These are phyloP conservation scores for Mionectes macconnelli DNA, from an alignment of 2,113 vertebrate species.

Conservation along the genomic window DNA sequence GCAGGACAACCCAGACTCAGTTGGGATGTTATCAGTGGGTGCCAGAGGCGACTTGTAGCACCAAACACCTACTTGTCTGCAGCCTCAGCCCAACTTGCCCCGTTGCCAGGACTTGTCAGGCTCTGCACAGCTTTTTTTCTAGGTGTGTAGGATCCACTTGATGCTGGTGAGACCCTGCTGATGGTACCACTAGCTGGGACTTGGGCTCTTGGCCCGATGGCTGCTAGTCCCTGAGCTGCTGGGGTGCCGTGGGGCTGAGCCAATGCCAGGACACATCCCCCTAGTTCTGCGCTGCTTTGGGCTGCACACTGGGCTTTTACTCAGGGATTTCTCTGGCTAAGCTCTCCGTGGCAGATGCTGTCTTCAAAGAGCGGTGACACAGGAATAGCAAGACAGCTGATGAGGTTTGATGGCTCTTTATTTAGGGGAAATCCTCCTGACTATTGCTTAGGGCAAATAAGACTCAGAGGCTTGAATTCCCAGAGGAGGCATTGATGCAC, in stretches of 20 bases:
- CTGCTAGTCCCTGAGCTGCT: neutral
- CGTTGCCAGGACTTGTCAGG: neutral
- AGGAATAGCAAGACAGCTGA: constrained; percentile 18
- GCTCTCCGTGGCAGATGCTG: neutral
- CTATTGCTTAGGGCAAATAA: constrained; percentile 27
- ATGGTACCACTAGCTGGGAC: neutral
- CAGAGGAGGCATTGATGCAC: constrained; percentile 1
- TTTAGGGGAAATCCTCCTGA: constrained; percentile 8
- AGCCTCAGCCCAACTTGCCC: neutral
- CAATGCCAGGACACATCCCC: accelerated
- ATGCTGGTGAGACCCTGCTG: neutral
- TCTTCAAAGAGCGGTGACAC: neutral
- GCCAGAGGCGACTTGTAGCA: neutral
- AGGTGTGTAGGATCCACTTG: neutral
- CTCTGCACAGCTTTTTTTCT: accelerated
- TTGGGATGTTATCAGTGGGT: neutral
- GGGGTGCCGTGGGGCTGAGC: neutral
- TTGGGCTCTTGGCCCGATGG: neutral
- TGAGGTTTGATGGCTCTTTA: constrained; percentile 22
- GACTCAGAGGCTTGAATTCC: constrained; percentile 43
- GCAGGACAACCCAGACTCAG: neutral
- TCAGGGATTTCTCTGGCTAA: neutral
- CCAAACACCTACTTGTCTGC: accelerated
- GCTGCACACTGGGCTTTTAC: neutral
- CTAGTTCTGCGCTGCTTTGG: neutral